Percentiles rank a stretch among this genome's conserved stretches.
phyloP scores from a whole-genome alignment of 2,797 vertebrate genomes.

The Labroides dimidiatus region DNA sequence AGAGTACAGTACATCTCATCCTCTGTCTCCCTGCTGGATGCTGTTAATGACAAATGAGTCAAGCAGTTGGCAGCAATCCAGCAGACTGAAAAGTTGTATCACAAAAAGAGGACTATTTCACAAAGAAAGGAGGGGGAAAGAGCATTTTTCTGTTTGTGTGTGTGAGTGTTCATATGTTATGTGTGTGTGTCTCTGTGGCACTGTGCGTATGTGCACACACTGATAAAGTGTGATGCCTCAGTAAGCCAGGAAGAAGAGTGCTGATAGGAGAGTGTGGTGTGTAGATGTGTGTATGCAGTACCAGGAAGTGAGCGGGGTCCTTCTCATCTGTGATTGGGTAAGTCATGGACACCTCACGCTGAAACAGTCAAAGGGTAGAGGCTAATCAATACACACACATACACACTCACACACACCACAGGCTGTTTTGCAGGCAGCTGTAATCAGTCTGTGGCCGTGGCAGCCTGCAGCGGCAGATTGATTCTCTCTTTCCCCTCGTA shows the following conservation, averaged over 20 bases:
- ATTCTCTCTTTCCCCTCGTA: conserved; percentile 45
- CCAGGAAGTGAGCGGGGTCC: conserved; percentile 35
- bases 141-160: not conserved
- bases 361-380: conserved; percentile 49
- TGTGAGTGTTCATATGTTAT: not conserved
- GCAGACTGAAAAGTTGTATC: conserved; percentile 21
- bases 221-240: conserved; percentile 36
- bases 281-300: not conserved
- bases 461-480: conserved; percentile 56
- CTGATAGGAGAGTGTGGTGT: not conserved
- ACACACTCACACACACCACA: conserved; percentile 27
- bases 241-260: conserved; percentile 15
- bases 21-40: conserved; percentile 7
- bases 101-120: not conserved
- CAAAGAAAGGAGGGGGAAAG: too few species aligned
- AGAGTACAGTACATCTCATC: not conserved
- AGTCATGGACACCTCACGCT: conserved; percentile 60
- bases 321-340: conserved; percentile 52
- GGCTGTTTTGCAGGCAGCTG: conserved; percentile 61
- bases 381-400: conserved; percentile 49
- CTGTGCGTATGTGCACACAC: not conserved
- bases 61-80: conserved; percentile 20
- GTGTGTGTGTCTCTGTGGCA: not conserved
- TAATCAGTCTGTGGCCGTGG: conserved; percentile 61
- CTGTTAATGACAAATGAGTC: conserved; percentile 30